These are phyloP conservation scores for Leuciscus waleckii DNA, from an alignment of 2,797 vertebrate species.

Conservation along the genomic window DNA sequence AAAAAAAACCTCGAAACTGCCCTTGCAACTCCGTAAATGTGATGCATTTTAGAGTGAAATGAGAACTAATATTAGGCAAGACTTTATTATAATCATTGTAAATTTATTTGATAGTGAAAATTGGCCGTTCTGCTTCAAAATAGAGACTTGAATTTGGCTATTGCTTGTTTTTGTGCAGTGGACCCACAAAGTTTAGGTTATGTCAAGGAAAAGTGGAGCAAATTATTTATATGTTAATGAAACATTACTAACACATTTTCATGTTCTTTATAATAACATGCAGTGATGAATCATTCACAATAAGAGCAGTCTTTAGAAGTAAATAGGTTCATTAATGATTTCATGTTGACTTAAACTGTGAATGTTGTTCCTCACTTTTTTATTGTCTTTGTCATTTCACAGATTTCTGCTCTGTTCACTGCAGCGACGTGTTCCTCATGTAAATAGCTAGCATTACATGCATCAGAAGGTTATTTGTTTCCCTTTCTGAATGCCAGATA, in stretches of 20 bases:
- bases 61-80: not conserved
- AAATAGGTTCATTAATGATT: constrained; percentile 1
- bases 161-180: not conserved
- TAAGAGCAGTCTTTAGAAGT: not conserved
- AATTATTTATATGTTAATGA: not conserved
- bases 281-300: not conserved
- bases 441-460: constrained; percentile 20
- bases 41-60: not conserved
- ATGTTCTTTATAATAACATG: not conserved
- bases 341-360: not conserved
- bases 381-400: not conserved
- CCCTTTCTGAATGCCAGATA: constrained; percentile 1
- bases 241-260: not conserved
- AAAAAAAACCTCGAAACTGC: not conserved
- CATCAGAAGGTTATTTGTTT: constrained; percentile 30
- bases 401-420: constrained; percentile 2
- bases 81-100: not conserved
- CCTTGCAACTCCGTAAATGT: not conserved
- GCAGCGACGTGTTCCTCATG: constrained; percentile 2
- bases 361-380: not conserved
- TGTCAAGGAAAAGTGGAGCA: not conserved
- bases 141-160: not conserved
- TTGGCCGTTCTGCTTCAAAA: not conserved
- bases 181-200: not conserved
- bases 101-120: not conserved